phyloP scores from a whole-genome alignment of 2,888 invertebrate genomes.

The Agonopterix alstromeriana region DNA sequence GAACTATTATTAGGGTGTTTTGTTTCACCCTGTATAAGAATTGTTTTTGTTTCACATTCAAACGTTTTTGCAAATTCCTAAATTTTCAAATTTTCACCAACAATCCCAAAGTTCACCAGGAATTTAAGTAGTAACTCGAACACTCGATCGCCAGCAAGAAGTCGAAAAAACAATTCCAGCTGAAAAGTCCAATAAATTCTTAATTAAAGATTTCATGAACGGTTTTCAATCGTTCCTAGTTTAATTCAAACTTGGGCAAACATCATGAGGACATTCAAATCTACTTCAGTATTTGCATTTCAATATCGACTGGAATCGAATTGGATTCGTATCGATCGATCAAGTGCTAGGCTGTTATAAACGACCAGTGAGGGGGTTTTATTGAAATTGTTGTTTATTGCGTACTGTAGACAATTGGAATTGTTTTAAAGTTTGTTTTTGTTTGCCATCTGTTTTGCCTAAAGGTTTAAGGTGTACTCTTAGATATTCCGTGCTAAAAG shows the following conservation, averaged over 20 bases:
- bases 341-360: not conserved
- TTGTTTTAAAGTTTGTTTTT: too few species aligned
- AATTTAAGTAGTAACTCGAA: not conserved
- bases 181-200: conserved; percentile 1
- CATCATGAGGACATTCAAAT: conserved; percentile 18
- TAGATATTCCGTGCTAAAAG: too few species aligned
- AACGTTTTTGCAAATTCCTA: too few species aligned
- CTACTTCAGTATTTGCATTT: conserved; percentile 28
- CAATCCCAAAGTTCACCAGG: not conserved
- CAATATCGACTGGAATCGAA: conserved; percentile 19
- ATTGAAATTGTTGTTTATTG: conserved; percentile 2
- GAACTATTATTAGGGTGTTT: too few species aligned
- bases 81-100: too few species aligned
- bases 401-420: too few species aligned
- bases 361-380: not conserved
- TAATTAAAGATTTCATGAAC: conserved; percentile 8
- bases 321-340: not conserved
- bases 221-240: conserved; percentile 9
- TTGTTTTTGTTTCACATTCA: too few species aligned
- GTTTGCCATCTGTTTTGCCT: too few species aligned
- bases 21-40: too few species aligned
- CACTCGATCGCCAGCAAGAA: too few species aligned
- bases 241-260: conserved; percentile 23
- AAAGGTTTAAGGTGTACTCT: too few species aligned
- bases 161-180: too few species aligned